Evolutionary conservation across 2,888 invertebrate genomes (phyloP).

Genomic region (Bedellia somnulentella): DNA sequence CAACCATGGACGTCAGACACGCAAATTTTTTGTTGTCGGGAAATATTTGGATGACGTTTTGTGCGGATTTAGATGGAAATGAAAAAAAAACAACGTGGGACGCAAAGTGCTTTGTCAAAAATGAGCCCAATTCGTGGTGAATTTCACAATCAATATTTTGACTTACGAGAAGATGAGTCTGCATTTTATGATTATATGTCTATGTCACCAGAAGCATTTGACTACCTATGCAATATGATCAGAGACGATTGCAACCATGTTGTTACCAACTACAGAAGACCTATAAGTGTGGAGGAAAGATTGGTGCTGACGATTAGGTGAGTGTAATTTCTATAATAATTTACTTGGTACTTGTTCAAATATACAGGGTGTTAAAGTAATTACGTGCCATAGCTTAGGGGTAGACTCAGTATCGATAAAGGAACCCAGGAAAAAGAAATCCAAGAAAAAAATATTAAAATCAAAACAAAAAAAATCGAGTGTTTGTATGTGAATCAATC

Average conservation of each 20-base stretch:
- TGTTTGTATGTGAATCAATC: conserved; percentile 6
- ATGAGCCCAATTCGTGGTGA: conserved; percentile 9
- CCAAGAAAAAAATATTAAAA: neutral
- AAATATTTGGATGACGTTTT: conserved; percentile 9
- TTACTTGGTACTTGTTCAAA: conserved; percentile 8
- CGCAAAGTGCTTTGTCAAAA: conserved; percentile 10
- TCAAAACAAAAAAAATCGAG: conserved; percentile 6
- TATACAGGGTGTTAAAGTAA: conserved; percentile 8
- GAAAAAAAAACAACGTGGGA: conserved; percentile 9
- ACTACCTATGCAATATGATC: conserved; percentile 6
- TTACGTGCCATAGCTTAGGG: conserved; percentile 8
- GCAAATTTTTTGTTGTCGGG: conserved; percentile 7
- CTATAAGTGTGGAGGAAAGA: conserved; percentile 9
- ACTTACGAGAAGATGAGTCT: conserved; percentile 10
- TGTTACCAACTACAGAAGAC: conserved; percentile 9
- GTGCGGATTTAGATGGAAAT: conserved; percentile 3
- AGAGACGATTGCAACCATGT: conserved; percentile 9
- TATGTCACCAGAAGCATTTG: conserved; percentile 8
- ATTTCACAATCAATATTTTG: conserved; percentile 11
- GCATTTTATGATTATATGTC: conserved; percentile 8
- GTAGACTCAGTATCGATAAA: conserved; percentile 8
- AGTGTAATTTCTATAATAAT: conserved; percentile 8
- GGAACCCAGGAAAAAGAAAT: conserved; percentile 7
- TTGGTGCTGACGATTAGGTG: conserved; percentile 9
- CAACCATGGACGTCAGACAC: conserved; percentile 7